Base-by-base conservation (phyloP, 2,888 invertebrate species). In the Lasioglossum zephyrum region DNA sequence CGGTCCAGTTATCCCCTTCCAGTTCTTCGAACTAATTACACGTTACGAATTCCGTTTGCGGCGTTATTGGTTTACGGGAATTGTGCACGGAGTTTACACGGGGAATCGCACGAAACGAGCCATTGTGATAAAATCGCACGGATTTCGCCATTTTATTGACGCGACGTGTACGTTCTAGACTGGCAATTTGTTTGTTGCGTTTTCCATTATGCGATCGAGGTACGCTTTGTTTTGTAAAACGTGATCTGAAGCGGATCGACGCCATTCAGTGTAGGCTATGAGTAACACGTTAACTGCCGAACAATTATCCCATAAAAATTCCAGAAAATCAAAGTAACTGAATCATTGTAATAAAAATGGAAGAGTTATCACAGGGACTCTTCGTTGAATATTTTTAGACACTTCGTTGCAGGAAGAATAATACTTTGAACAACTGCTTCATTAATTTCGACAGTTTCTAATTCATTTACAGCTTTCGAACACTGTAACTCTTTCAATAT, bases 21-120 rank as follows among this genome's bases (percentile, higher is more conserved):
- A 63, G 60, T 63, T 63, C 60, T 31, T 63, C 63, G 63, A 31
- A 31, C 63, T 63, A 63, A 63, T 63, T 63, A 63, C 31, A 63
- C 18, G 31, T 8, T 63, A 8, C 2, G 31, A 16, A 63, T 63
- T 63, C 63, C 8, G 63, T 31, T 18, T 18, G 31, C 63, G 63
- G 63, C 8, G 18, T 63, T 63, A 31, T 63, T 31, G 63, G 63
- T 31, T 31, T 31, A 31, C 31, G 31, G 63, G 31, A 16, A 31
- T 63, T 31, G 16, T 16, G 6, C 13, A 26, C 4, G 5, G 63
- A 6, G 31, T 16, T 63, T 63, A 16, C 8, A 18, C 13, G 31
- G 31, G 6, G 6, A 63, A 31, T 63, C 16, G 31, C 6, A 26
- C 31, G 1, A 31, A 31, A 6, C 31, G 0, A 1, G 6, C 16